Evolutionary conservation across 2,113 vertebrate species (phyloP).

Genomic region (Cisticola juncidis): DNA sequence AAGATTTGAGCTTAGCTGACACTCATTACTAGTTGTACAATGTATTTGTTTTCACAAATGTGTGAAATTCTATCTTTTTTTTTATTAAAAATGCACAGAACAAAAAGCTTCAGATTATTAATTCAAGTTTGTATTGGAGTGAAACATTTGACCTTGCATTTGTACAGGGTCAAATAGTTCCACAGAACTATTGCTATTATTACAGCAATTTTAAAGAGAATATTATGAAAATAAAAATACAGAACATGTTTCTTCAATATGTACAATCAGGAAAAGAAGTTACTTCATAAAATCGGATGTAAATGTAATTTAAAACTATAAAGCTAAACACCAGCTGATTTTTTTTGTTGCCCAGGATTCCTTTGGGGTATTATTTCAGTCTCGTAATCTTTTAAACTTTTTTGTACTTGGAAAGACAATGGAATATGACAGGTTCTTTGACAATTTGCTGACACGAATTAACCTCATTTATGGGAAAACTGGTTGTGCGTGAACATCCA

Average conservation of each 20-base stretch:
- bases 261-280: neutral
- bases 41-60: slow-evolving; percentile 36
- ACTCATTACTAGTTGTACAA: neutral
- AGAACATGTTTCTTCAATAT: neutral
- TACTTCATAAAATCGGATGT: neutral
- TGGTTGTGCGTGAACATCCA: slow-evolving; percentile 16
- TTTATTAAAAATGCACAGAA: slow-evolving; percentile 28
- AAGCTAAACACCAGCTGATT: neutral
- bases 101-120: neutral
- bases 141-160: slow-evolving; percentile 22
- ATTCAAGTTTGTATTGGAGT: slow-evolving; percentile 24
- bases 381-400: slow-evolving; percentile 19
- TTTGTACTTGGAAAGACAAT: slow-evolving; percentile 62
- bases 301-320: neutral
- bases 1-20: neutral
- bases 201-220: neutral
- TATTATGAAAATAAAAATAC: neutral
- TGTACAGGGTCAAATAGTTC: neutral
- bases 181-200: neutral
- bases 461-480: slow-evolving; percentile 58
- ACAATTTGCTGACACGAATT: slow-evolving; percentile 67
- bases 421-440: slow-evolving; percentile 57
- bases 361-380: slow-evolving; percentile 45
- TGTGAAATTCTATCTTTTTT: neutral
- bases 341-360: neutral